Base-by-base conservation (phyloP, 2,888 invertebrate species). In the Alloscopus bannaensis region DNA sequence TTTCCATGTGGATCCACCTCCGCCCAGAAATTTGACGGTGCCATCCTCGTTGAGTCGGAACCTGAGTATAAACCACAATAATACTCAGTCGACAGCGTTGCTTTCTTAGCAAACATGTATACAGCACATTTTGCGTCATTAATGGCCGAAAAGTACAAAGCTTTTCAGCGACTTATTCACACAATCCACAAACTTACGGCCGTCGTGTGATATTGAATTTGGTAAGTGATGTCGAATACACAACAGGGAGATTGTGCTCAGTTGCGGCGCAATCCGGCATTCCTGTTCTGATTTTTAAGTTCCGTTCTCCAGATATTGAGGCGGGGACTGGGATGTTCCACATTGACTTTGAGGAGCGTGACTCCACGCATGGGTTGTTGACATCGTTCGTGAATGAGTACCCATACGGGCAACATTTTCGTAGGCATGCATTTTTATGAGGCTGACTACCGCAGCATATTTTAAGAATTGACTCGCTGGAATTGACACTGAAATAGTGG, bases 361-460 rank as follows among this genome's bases (percentile, higher is more conserved):
- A 52, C n/a, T 52, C 52, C 13, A 64, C 62, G 31, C 80, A 80
- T 1, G 65, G 45, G 24, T 57, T 45, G 8, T 3, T 18, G 8
- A 42, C 24, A 8, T 59, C 20, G 22, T 71, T 57, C 2, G 72
- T 40, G 28, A 82, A 77, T n/a, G 36, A 31, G 18, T 70, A 40
- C 1, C 70, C 75, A 8, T 31, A 31, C 0, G 80, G 76, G 22
- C 83, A 83, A 40, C 83, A 83, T 69, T 83, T 83, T 26, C 80
- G 66, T 18, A 80, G 50, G 42, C 81, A 81, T 1, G 70, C 71
- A 16, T 69, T 55, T 1, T 73, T 29, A 11, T 68, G n/a, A n/a
- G n/a, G n/a, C 18, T 20, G 28, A 3, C 2, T 24, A 3, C 77
- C 57, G 26, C 81, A 80, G 18, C 81, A 83, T 16, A 78, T 68